phyloP scores from a whole-genome alignment of 2,888 invertebrate genomes.

The Pimpla rufipes region DNA sequence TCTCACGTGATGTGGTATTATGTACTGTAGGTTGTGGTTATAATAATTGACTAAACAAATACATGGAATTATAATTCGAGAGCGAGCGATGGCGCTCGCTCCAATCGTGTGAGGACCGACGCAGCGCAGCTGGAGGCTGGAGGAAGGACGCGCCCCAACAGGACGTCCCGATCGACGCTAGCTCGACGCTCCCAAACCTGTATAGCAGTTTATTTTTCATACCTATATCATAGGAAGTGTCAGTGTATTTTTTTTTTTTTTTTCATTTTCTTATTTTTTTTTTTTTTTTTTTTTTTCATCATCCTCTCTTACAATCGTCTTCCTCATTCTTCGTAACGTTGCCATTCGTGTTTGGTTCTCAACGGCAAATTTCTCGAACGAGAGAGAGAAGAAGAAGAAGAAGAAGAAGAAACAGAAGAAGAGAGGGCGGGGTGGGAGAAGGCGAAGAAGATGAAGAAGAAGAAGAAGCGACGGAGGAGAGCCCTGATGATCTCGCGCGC shows the following conservation, averaged over 20 bases:
- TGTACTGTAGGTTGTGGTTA: constrained; percentile 17
- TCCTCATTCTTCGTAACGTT: constrained; percentile 60
- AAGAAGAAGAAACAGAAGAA: constrained; percentile 54
- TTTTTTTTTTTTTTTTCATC: constrained; percentile 36
- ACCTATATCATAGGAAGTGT: constrained; percentile 69
- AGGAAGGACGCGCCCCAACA: constrained; percentile 72
- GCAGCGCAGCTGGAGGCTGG: constrained; percentile 77
- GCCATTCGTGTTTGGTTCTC: constrained; percentile 29
- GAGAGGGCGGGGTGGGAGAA: constrained; percentile 29
- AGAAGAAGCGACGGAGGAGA: constrained; percentile 66
- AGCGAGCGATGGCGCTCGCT: constrained; percentile 57
- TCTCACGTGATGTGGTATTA: constrained; percentile 38
- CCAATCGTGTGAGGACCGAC: constrained; percentile 70
- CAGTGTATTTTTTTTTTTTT: constrained; percentile 45
- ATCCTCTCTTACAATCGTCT: constrained; percentile 52
- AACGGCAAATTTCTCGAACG: constrained; percentile 63
- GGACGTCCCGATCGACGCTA: constrained; percentile 76
- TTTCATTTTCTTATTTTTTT: background rate
- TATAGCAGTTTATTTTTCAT: constrained; percentile 56
- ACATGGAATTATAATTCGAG: constrained; percentile 54
- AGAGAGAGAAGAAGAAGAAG: constrained; percentile 54
- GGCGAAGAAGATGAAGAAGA: constrained; percentile 58
- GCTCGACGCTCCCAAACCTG: constrained; percentile 75
- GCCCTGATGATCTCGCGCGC: constrained; percentile 55
- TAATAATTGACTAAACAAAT: constrained; percentile 55